Evolutionary conservation across 1,140 invertebrate species (phyloP), one percentile per base, ranked within the genome.

Genomic region (Mya arenaria): DNA sequence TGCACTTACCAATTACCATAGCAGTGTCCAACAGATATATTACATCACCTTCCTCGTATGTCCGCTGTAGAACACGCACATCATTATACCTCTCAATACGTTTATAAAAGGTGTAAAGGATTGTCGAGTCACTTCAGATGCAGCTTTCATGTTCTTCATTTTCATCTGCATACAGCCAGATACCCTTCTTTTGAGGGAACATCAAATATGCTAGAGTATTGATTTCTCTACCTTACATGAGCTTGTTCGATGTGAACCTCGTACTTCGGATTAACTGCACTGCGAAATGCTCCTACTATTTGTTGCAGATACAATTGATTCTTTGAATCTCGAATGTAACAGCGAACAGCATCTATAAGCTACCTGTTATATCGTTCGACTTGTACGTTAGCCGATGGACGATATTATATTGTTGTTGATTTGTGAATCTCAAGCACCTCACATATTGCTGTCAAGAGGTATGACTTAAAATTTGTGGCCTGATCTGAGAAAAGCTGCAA

Each of bases 201-300:
- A n/a, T n/a, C n/a, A n/a, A n/a, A n/a, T n/a, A n/a, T n/a, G n/a
- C n/a, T n/a, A n/a, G n/a, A n/a, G n/a, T n/a, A n/a, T n/a, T n/a
- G n/a, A n/a, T n/a, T n/a, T 75, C 72, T 1, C 58, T 3, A 17
- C 23, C 55, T 13, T 62, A 44, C 72, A 75, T 75, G 25, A 63
- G 2, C 17, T 15, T 75, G 32, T 75, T 75, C 15, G 56, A 15
- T 39, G 55, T 1, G 58, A 44, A 63, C 13, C 23, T 41, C 5
- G 72, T 75, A 30, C 32, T 39, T 25, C 55, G 25, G 55, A n/a
- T 75, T 60, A n/a, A 75, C 72, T 23, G 36, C 37, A 15, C 4
- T 15, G 6, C 48, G 2, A 10, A 75, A 2, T 36, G 37, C 55
- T 1, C 4, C 48, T 15, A 41, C 41, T 25, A 75, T 30, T 25